These are phyloP conservation scores for Xyrichtys novacula DNA, from an alignment of 2,797 vertebrate species.

Conservation along the genomic window DNA sequence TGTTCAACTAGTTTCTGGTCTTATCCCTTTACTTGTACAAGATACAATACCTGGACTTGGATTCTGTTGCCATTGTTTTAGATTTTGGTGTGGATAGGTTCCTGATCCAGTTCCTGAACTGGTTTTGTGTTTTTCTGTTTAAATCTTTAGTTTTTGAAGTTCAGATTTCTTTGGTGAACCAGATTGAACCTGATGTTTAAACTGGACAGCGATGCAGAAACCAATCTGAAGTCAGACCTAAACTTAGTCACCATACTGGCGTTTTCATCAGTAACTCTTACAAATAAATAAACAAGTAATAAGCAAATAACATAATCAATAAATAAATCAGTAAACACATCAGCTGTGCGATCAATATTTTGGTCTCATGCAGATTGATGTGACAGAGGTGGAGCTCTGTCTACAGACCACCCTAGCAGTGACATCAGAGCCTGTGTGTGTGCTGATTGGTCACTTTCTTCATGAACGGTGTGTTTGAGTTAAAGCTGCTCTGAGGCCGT, in stretches of 20 bases:
- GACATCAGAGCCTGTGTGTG: constrained; percentile 41
- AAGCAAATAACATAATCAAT: background rate
- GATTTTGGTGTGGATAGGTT: no score
- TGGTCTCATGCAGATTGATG: constrained; percentile 17
- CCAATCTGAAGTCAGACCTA: background rate
- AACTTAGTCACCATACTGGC: background rate
- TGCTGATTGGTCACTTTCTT: constrained; percentile 46
- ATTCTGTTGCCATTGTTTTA: no score
- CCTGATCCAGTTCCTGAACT: no score
- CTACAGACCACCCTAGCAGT: constrained; percentile 16
- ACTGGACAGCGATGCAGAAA: constrained; percentile 3
- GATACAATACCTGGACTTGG: no score
- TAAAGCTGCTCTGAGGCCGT: constrained; percentile 37
- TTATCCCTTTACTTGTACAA: no score
- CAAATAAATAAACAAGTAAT: constrained; percentile 18
- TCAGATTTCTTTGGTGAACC: no score
- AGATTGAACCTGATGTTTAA: background rate
- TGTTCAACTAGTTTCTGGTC: no score
- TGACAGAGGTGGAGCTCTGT: background rate
- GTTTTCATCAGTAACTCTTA: background rate
- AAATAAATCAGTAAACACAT: background rate
- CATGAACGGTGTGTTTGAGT: constrained; percentile 9
- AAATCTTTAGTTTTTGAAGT: no score
- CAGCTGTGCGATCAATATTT: constrained; percentile 14
- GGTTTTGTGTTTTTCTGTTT: no score